phyloP scores from a whole-genome alignment of 2,113 vertebrate species.

The Eolophus roseicapilla region DNA sequence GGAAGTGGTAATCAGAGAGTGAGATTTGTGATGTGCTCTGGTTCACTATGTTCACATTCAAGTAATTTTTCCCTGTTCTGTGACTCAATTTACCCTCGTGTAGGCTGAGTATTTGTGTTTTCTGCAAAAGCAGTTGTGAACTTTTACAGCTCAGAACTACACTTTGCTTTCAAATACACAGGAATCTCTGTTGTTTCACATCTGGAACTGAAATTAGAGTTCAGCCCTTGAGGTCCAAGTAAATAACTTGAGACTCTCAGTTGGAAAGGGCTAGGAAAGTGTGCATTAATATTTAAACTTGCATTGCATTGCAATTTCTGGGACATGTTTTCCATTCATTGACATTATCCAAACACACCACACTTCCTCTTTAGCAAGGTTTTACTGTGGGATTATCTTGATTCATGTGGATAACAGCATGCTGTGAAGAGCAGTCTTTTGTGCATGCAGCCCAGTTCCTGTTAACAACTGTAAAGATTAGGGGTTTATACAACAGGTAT shows the following conservation, averaged over 20 bases:
- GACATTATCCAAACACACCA: conserved; percentile 38
- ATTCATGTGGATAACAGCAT: conserved; percentile 25
- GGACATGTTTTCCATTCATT: conserved; percentile 42
- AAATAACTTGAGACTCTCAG: neutral
- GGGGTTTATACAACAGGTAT: conserved; percentile 27
- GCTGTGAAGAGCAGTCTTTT: neutral
- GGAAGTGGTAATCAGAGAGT: neutral
- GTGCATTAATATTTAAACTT: conserved; percentile 49
- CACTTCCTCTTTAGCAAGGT: conserved; percentile 40
- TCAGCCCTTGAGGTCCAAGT: neutral
- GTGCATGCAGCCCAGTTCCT: neutral
- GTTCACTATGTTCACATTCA: neutral
- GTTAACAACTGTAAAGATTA: conserved; percentile 56
- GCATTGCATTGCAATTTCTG: conserved; percentile 1
- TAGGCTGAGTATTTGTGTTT: neutral
- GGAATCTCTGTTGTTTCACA: neutral
- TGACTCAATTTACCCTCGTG: neutral
- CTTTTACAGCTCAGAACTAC: neutral
- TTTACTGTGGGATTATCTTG: conserved; percentile 35
- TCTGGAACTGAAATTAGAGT: neutral
- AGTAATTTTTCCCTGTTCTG: neutral
- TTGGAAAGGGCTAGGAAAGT: neutral
- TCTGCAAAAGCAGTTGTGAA: neutral
- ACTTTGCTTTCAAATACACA: neutral
- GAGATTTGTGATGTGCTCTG: neutral